Evolutionary conservation across 2,888 invertebrate species (phyloP).

Genomic region (Zonitis immaculata): DNA sequence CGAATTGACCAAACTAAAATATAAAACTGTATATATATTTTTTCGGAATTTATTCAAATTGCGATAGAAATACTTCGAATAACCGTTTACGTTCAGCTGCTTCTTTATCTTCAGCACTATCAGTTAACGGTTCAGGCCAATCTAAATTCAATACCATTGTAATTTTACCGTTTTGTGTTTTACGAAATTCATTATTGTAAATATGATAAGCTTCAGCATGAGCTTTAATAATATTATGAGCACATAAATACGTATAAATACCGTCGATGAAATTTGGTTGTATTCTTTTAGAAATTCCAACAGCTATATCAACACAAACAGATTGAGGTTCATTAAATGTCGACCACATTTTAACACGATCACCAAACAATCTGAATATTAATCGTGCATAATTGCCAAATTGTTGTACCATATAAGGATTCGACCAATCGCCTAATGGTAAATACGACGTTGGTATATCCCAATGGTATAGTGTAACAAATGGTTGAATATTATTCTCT

Average conservation of each 20-base stretch:
- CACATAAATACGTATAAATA: slow-evolving; percentile 60
- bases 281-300: not conserved
- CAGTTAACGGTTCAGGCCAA: slow-evolving; percentile 58
- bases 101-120: slow-evolving; percentile 53
- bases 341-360: slow-evolving; percentile 56
- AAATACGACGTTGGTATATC: slow-evolving; percentile 53
- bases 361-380: slow-evolving; percentile 55
- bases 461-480: slow-evolving; percentile 54
- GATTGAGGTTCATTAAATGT: slow-evolving; percentile 15
- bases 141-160: slow-evolving; percentile 56
- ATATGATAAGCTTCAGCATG: slow-evolving; percentile 64
- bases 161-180: slow-evolving; percentile 51
- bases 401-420: not conserved
- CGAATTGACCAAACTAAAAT: slow-evolving; percentile 29
- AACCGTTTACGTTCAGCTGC: slow-evolving; percentile 49
- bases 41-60: too few relatives aligned
- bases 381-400: slow-evolving; percentile 9
- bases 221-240: slow-evolving; percentile 61
- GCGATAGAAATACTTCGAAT: too few relatives aligned
- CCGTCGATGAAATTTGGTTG: slow-evolving; percentile 49
- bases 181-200: slow-evolving; percentile 58
- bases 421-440: slow-evolving; percentile 18
- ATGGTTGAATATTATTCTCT: slow-evolving; percentile 52
- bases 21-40: too few relatives aligned
- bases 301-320: slow-evolving; percentile 8